phyloP scores from a whole-genome alignment of 2,797 vertebrate species.

The Valencia hispanica region DNA sequence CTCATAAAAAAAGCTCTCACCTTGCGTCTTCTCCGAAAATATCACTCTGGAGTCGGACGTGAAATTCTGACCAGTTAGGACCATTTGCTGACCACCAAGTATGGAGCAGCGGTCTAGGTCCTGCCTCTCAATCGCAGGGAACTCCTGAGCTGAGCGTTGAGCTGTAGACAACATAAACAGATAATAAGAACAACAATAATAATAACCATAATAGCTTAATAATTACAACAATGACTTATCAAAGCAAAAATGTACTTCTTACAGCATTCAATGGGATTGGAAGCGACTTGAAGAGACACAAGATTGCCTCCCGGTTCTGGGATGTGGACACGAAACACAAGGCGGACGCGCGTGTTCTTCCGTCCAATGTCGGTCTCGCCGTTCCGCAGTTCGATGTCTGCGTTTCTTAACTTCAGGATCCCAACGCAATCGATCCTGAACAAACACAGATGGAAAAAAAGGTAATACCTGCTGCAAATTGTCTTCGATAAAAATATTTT shows the following conservation, averaged over 20 bases:
- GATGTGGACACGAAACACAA: slow-evolving; percentile 93
- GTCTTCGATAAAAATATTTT: background rate
- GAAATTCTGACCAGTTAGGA: slow-evolving; percentile 95
- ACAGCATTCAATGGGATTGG: slow-evolving; percentile 97
- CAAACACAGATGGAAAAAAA: background rate
- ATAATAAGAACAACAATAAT: background rate
- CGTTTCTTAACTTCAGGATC: slow-evolving; percentile 94
- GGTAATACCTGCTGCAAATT: background rate
- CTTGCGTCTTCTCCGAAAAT: slow-evolving; percentile 93
- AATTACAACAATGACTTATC: background rate
- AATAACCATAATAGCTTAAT: background rate
- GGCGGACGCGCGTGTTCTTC: slow-evolving; percentile 94
- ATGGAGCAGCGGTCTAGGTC: slow-evolving; percentile 90
- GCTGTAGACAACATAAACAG: slow-evolving; percentile 75
- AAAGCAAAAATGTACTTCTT: slow-evolving; percentile 61
- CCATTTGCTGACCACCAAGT: slow-evolving; percentile 93
- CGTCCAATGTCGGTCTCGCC: slow-evolving; percentile 96
- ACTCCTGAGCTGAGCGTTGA: slow-evolving; percentile 93
- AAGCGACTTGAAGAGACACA: slow-evolving; percentile 89
- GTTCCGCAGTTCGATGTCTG: slow-evolving; percentile 94
- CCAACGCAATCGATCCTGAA: slow-evolving; percentile 92
- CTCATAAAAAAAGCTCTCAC: slow-evolving; percentile 70
- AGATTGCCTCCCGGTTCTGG: slow-evolving; percentile 86
- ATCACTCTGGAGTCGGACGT: slow-evolving; percentile 94
- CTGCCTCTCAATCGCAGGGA: slow-evolving; percentile 91